These are phyloP conservation scores for Ectropis crepuscularia DNA, from an alignment of 2,888 invertebrate genomes.

Conservation along the genomic window DNA sequence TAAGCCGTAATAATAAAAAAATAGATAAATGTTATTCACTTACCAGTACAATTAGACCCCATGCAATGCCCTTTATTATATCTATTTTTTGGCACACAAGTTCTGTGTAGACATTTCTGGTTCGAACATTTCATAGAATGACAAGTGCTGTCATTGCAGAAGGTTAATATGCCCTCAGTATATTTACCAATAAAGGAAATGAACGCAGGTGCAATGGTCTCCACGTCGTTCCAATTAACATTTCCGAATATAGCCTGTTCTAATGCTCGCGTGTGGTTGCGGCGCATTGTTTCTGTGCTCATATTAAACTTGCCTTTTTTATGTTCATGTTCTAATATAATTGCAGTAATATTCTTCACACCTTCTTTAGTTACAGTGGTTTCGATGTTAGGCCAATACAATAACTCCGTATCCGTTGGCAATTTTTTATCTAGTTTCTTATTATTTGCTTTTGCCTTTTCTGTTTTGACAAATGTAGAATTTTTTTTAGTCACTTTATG, in stretches of 20 bases:
- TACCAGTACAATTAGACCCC: constrained; percentile 69
- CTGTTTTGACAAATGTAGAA: constrained; percentile 16
- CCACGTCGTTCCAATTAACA: constrained; percentile 74
- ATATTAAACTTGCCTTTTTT: constrained; percentile 69
- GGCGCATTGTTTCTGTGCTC: constrained; percentile 59
- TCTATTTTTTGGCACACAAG: constrained; percentile 64
- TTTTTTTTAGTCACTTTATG: constrained; percentile 13
- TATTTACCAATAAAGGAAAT: constrained; percentile 78
- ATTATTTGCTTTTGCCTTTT: constrained; percentile 41
- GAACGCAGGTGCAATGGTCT: constrained; percentile 70
- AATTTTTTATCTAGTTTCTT: constrained; percentile 58
- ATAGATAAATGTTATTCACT: constrained; percentile 21
- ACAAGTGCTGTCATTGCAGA: constrained; percentile 70
- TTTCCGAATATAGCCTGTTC: constrained; percentile 75
- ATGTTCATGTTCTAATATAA: constrained; percentile 68
- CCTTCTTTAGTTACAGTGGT: constrained; percentile 23
- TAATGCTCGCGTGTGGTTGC: constrained; percentile 62
- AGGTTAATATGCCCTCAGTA: constrained; percentile 70
- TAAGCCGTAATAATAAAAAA: background rate
- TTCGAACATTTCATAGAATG: constrained; percentile 76
- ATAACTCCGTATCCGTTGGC: constrained; percentile 59
- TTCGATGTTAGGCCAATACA: constrained; percentile 67
- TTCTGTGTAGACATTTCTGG: constrained; percentile 69
- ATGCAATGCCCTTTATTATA: constrained; percentile 71
- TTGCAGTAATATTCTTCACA: constrained; percentile 64